These are phyloP conservation scores for Caracal caracal DNA, from an alignment of 2,113 vertebrate genomes.

Conservation along the genomic window DNA sequence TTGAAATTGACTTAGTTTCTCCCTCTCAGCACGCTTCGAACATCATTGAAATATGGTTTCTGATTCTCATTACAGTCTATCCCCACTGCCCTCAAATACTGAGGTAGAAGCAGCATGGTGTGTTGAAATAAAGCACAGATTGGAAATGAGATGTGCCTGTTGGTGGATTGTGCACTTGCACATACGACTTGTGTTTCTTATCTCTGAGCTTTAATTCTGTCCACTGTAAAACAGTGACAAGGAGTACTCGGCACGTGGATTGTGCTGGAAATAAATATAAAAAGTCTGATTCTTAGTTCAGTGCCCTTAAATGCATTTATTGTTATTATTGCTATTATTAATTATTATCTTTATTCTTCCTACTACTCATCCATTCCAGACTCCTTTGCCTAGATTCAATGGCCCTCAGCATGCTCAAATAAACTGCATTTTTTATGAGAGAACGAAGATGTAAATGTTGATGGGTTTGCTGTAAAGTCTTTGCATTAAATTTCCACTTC, in stretches of 20 bases:
- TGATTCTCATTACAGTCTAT: background rate
- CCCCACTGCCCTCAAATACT: rapidly evolving
- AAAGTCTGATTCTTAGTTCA: background rate
- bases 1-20: background rate
- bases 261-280: background rate
- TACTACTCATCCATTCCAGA: background rate
- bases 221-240: background rate
- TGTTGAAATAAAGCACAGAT: background rate
- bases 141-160: background rate
- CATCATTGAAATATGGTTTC: background rate
- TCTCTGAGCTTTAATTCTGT: background rate
- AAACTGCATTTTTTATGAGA: background rate
- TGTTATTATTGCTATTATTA: background rate
- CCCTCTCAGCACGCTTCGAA: background rate
- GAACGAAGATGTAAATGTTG: background rate
- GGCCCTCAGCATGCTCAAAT: background rate
- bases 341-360: background rate
- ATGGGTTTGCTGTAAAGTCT: background rate
- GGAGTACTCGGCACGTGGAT: background rate
- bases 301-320: background rate
- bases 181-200: background rate
- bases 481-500: background rate
- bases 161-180: background rate
- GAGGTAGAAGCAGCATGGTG: background rate
- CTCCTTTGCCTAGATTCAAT: background rate